Evolutionary conservation across 2,888 invertebrate species (phyloP).

Genomic region (Perizoma affinitatum): DNA sequence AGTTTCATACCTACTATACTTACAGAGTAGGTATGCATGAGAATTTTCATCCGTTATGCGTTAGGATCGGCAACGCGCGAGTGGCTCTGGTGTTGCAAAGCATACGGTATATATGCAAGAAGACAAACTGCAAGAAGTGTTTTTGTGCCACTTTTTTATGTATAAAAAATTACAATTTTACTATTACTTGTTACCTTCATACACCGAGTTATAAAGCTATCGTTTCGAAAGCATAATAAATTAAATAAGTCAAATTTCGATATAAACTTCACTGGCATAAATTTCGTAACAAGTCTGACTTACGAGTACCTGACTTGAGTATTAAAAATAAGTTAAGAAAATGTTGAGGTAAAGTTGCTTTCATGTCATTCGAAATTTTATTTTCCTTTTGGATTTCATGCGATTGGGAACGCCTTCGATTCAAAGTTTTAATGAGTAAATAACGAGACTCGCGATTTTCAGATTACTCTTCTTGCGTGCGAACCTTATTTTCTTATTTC

Average conservation of each 20-base stretch:
- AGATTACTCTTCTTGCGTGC: slow-evolving; percentile 64
- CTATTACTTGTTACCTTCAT: too few species aligned
- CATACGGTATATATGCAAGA: too few species aligned
- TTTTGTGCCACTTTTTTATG: too few species aligned
- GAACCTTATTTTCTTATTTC: slow-evolving; percentile 22
- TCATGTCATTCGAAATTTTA: slow-evolving; percentile 64
- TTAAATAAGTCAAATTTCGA: slow-evolving; percentile 24
- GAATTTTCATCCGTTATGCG: too few species aligned
- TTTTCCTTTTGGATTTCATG: slow-evolving; percentile 48
- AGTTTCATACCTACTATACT: too few species aligned
- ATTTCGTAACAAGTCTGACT: slow-evolving; percentile 9
- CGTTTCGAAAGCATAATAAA: slow-evolving; percentile 26
- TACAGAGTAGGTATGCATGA: too few species aligned
- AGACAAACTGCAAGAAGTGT: too few species aligned
- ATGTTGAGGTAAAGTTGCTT: slow-evolving; percentile 51
- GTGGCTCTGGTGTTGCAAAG: too few species aligned
- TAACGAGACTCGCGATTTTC: slow-evolving; percentile 65
- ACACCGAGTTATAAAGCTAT: neutral
- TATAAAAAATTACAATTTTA: too few species aligned
- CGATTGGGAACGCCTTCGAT: slow-evolving; percentile 66
- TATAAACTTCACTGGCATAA: slow-evolving; percentile 33
- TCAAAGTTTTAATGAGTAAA: slow-evolving; percentile 80
- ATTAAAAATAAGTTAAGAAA: slow-evolving; percentile 37
- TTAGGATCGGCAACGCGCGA: too few species aligned
- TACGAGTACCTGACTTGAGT: slow-evolving; percentile 29